phyloP scores from a whole-genome alignment of 2,888 invertebrate genomes.

The Limnephilus marmoratus region DNA sequence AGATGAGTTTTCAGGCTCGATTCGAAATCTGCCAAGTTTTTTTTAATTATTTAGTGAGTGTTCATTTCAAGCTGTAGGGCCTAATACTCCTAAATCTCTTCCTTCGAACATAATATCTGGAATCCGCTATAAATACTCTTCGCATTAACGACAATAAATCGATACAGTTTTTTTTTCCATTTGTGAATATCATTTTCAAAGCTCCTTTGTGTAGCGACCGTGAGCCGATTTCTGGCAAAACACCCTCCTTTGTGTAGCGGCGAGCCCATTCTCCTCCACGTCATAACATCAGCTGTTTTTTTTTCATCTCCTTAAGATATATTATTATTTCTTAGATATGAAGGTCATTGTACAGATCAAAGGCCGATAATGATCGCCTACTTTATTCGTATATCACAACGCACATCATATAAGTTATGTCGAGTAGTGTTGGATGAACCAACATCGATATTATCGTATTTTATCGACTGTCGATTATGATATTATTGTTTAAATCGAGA shows the following conservation, averaged over 20 bases:
- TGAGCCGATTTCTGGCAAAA: neutral
- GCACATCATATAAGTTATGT: neutral
- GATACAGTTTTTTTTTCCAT: neutral
- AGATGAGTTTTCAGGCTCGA: too few relatives aligned
- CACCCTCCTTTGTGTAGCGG: neutral
- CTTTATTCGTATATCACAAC: neutral
- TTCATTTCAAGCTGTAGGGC: neutral
- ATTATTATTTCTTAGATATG: slow-evolving; percentile 18
- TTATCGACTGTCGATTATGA: neutral
- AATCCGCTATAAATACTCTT: neutral
- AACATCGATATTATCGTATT: neutral
- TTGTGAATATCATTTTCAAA: neutral
- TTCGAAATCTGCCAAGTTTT: too few relatives aligned
- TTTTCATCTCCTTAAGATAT: slow-evolving; percentile 19
- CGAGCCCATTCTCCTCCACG: slow-evolving; percentile 12
- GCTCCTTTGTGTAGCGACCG: neutral
- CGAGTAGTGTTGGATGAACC: neutral
- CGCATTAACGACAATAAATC: neutral
- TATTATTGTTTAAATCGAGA: neutral
- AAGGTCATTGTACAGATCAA: neutral
- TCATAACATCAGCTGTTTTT: slow-evolving; percentile 40
- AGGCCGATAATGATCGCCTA: neutral
- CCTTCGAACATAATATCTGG: neutral
- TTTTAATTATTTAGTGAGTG: too few relatives aligned
- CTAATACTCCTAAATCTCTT: neutral